Evolutionary conservation across 2,888 invertebrate genomes (phyloP), one percentile per base, ranked within the genome.

Genomic region (Belgica antarctica): DNA sequence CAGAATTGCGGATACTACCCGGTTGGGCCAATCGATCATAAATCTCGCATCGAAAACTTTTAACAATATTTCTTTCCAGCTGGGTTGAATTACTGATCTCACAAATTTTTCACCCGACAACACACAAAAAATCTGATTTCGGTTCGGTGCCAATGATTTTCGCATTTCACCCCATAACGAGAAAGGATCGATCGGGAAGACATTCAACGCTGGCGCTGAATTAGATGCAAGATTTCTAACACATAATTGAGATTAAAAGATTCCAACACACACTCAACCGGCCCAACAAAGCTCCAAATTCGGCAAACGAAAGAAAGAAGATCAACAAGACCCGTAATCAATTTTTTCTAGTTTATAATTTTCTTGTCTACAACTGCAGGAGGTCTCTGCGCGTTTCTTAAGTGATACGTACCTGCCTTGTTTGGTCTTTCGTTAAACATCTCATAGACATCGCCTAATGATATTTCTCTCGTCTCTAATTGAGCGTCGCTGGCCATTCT

Each of bases 361-460:
- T 68, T 68, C 52, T 68, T 68, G 68, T 68, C 68, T 68, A 68
- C 68, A 68, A 68, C 68, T 68, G 68, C 68, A 68, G 47, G 68
- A 47, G 68, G 68, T 68, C 68, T n/a, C 47, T 19, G 31, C 22
- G n/a, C 28, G 22, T 31, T n/a, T n/a, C 34, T 57, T 24, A 22
- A 17, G 31, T 19, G 34, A 68, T 15, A 19, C 15, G 41, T 22
- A 52, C 22, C 8, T 63, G 41, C 63, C 63, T n/a, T 63, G 63
- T 41, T 63, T n/a, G n/a, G n/a, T 41, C 62, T 31, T 8, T 62
- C 46, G 24, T 41, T 10, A 65, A 36, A 63, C 22, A 63, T 12
- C 25, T 22, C 46, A 68, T 59, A 27, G 59, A 59, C 22, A 15
- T 34, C 12, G 52, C 19, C 57, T 57, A 68, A 68, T 68, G 28